phyloP scores from a whole-genome alignment of 2,888 invertebrate genomes.

The Caradrina clavipalpis region DNA sequence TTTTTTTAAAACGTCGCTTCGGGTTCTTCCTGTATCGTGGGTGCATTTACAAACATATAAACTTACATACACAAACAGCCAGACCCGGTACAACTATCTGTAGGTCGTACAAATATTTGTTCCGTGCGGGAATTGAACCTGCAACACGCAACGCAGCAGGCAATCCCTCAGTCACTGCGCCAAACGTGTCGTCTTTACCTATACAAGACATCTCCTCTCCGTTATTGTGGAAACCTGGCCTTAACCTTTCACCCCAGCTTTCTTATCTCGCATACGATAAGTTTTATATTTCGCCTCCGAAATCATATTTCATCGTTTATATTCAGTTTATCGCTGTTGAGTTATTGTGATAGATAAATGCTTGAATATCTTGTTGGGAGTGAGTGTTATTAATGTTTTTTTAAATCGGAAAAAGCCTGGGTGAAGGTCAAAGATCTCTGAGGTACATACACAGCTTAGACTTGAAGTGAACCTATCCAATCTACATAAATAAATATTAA shows the following conservation, averaged over 20 bases:
- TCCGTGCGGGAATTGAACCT: too few species aligned
- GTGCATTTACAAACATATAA: too few species aligned
- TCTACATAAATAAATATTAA: too few species aligned
- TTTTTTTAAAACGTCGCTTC: too few species aligned
- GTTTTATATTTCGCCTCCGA: constrained; percentile 17
- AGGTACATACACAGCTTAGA: neutral
- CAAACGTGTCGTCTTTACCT: too few species aligned
- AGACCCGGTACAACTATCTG: too few species aligned
- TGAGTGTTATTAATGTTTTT: neutral
- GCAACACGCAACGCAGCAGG: too few species aligned
- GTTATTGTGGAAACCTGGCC: neutral
- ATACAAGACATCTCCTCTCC: neutral
- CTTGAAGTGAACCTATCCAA: too few species aligned
- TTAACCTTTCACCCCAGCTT: neutral
- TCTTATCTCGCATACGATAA: constrained; percentile 28
- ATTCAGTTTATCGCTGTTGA: constrained; percentile 30
- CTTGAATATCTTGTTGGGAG: constrained; percentile 2
- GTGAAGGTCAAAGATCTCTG: neutral
- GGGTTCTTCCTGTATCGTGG: too few species aligned
- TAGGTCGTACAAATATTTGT: too few species aligned
- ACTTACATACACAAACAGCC: too few species aligned
- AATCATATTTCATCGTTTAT: constrained; percentile 31
- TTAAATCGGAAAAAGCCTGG: neutral
- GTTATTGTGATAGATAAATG: constrained; percentile 35
- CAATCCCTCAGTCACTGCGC: too few species aligned